Evolutionary conservation across 1,140 invertebrate species (phyloP).

Genomic region (Paracyclopina nana): DNA sequence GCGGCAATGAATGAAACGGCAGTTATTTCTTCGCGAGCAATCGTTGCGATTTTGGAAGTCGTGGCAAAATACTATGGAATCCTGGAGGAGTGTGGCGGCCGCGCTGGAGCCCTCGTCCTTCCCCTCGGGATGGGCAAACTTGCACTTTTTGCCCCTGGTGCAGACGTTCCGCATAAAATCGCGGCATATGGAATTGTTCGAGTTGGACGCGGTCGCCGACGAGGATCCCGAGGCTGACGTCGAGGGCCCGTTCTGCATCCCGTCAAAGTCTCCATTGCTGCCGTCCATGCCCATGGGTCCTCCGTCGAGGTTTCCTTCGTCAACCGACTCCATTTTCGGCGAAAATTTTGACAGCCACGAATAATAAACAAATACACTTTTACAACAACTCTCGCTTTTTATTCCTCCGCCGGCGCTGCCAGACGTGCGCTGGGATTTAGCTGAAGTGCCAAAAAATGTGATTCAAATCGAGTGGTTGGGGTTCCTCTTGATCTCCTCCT

Average conservation of each 20-base stretch:
- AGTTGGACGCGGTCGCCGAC: too few relatives aligned
- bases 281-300: too few relatives aligned
- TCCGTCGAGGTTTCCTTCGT: too few relatives aligned
- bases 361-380: too few relatives aligned
- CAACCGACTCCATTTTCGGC: too few relatives aligned
- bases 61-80: slow-evolving; percentile 51
- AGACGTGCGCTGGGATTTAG: background rate
- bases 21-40: slow-evolving; percentile 39
- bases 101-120: slow-evolving; percentile 12
- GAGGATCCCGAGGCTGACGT: too few relatives aligned
- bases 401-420: too few relatives aligned
- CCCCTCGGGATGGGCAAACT: slow-evolving; percentile 42
- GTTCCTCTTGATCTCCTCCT: background rate
- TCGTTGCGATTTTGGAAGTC: slow-evolving; percentile 54
- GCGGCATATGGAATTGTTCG: slow-evolving; percentile 26
- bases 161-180: slow-evolving; percentile 44
- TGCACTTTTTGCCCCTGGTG: slow-evolving; percentile 51
- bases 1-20: slow-evolving; percentile 55
- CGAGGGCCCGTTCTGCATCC: too few relatives aligned
- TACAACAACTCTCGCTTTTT: too few relatives aligned
- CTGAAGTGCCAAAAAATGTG: background rate
- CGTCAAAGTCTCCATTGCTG: too few relatives aligned
- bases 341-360: too few relatives aligned
- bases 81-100: slow-evolving; percentile 18
- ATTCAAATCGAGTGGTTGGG: background rate